phyloP scores from a whole-genome alignment of 2,113 vertebrate genomes.

The Gambusia holbrooki region DNA sequence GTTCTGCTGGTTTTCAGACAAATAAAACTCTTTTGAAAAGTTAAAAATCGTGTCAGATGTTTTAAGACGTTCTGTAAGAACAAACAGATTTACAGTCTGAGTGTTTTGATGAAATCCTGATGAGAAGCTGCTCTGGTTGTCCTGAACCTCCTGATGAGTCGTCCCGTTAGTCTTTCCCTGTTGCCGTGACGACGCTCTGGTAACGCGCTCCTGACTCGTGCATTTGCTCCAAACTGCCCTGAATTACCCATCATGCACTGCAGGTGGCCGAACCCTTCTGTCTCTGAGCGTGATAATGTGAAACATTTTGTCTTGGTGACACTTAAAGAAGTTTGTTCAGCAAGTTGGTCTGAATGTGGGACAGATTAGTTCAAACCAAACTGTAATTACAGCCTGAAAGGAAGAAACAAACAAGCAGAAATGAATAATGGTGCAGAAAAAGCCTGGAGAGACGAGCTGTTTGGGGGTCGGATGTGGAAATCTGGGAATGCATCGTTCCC shows the following conservation, averaged over 20 bases:
- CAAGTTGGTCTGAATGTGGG: neutral
- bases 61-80: neutral
- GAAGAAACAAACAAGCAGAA: constrained; percentile 11
- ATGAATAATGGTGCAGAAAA: constrained; percentile 11
- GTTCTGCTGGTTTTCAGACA: too few species aligned
- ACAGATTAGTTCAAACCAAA: neutral
- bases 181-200: constrained; percentile 27
- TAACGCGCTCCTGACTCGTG: neutral
- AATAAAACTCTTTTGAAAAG: too few species aligned
- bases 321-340: neutral
- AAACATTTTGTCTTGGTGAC: neutral
- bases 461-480: neutral
- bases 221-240: neutral
- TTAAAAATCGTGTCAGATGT: neutral
- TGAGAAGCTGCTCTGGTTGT: constrained; percentile 5
- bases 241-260: neutral
- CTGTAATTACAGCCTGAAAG: constrained; percentile 16
- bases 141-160: neutral
- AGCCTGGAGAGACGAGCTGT: constrained; percentile 10
- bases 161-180: constrained; percentile 19
- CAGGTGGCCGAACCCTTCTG: neutral
- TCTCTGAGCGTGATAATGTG: neutral
- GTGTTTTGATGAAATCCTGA: constrained; percentile 9
- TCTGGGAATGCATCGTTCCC: neutral
- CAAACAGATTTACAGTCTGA: neutral